phyloP scores from a whole-genome alignment of 2,888 invertebrate species.

The Machimus atricapillus region DNA sequence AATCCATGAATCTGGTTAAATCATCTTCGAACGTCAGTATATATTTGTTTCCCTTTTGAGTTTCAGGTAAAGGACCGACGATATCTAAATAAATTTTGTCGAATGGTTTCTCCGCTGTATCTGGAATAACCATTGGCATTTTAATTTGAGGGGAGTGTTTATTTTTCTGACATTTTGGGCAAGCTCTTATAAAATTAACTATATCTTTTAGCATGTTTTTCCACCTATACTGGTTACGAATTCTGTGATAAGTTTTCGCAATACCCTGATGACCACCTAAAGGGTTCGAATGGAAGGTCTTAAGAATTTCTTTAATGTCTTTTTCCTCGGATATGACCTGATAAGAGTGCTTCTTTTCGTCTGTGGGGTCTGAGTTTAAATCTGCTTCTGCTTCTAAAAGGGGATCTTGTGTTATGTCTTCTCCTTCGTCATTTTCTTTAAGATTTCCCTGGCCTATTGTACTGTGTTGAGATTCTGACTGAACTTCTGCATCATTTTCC shows the following conservation, averaged over 20 bases:
- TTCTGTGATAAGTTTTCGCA: neutral
- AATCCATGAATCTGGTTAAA: neutral
- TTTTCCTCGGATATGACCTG: too few relatives aligned
- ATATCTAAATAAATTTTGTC: neutral
- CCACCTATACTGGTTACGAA: neutral
- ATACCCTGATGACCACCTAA: too few relatives aligned
- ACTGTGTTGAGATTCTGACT: too few relatives aligned
- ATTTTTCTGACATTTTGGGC: neutral
- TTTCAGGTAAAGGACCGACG: neutral
- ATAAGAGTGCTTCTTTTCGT: too few relatives aligned
- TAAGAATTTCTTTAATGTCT: too few relatives aligned
- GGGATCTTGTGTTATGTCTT: too few relatives aligned
- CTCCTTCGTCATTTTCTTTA: too few relatives aligned
- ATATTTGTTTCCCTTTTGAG: neutral
- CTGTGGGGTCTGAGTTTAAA: too few relatives aligned
- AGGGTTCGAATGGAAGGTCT: too few relatives aligned
- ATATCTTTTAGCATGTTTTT: neutral
- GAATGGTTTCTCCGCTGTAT: neutral
- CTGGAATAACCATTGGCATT: neutral
- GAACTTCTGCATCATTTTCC: too few relatives aligned
- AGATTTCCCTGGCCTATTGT: too few relatives aligned
- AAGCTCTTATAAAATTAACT: neutral
- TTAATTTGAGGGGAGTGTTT: neutral
- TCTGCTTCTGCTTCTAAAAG: too few relatives aligned
- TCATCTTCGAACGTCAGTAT: neutral